Evolutionary conservation across 2,113 vertebrate genomes (phyloP), one percentile per base, ranked within the genome.

Genomic region (Spea bombifrons): DNA sequence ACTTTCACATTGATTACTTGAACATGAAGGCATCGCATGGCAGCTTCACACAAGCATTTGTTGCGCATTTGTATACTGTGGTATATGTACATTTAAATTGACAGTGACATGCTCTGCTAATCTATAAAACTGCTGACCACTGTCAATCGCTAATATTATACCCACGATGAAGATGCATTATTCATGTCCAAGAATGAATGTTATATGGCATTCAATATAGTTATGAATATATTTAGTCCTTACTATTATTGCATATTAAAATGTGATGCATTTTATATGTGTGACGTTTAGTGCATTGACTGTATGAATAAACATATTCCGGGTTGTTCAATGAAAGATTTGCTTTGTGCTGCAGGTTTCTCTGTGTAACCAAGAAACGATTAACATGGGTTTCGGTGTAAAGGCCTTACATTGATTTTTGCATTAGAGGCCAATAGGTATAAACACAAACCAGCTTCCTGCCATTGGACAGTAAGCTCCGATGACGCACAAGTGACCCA

Each of bases 401-500:
- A 74, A 44, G 5, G 16, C 0, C 73, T 59, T 64, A 16, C 52
- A 66, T 65, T 65, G 47, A 52, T 50, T 52, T 75, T 7, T 50
- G 48, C 59, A 75, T 44, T 66, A 66, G 17, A 65, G 48, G 49
- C 65, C 55, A 61, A 7, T n/a, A 73, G 73, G 55, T 65, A 16
- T 52, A 66, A 65, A 50, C 17, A 66, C 15, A 5, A 73, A 61
- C 30, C 7, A 44, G 63, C 12, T 59, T 50, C 61, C 5, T 66
- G n/a, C 66, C n/a, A 46, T 44, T 66, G 48, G 73, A 5, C 13
- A 44, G 17, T 6, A 52, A 7, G 17, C 63, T 44, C 17, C 43
- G 61, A 50, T 75, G 73, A 75, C 73, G 73, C 73, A 75, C 46
- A 75, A 43, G 16, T 15, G 6, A 9, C 17, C 30, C 59, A 50